Evolutionary conservation across 2,888 invertebrate genomes (phyloP).

Genomic region (Thera obeliscata): DNA sequence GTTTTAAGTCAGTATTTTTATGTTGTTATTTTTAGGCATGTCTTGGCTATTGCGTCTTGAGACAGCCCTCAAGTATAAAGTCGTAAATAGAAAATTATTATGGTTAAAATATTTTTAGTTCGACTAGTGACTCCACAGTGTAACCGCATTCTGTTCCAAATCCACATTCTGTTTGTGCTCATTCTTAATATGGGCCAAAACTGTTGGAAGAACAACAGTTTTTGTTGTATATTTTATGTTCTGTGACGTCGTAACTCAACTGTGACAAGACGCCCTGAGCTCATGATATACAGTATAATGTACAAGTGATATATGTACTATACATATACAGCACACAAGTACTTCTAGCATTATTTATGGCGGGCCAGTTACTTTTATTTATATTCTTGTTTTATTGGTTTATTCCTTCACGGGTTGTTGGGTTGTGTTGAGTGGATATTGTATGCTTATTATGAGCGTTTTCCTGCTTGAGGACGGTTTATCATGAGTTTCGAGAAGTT

Average conservation of each 20-base stretch:
- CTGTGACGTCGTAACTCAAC: conserved; percentile 81
- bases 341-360: conserved; percentile 68
- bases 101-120: conserved; percentile 26
- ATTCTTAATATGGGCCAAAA: conserved; percentile 84
- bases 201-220: conserved; percentile 84
- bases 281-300: conserved; percentile 38
- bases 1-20: too few relatives aligned
- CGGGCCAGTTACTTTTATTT: conserved; percentile 77
- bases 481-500: conserved; percentile 13
- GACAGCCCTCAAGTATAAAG: too few relatives aligned
- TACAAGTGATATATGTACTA: conserved; percentile 67
- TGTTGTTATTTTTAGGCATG: too few relatives aligned
- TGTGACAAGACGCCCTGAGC: conserved; percentile 76
- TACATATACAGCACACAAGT: conserved; percentile 46
- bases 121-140: conserved; percentile 55
- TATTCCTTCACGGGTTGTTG: conserved; percentile 77
- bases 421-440: conserved; percentile 66
- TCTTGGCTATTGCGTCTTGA: too few relatives aligned
- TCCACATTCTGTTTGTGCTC: conserved; percentile 82
- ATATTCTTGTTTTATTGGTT: conserved; percentile 78
- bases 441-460: conserved; percentile 52
- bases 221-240: conserved; percentile 84
- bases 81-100: background rate
- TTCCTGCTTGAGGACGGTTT: conserved; percentile 32
- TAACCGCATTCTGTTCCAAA: conserved; percentile 60